Evolutionary conservation across 2,797 vertebrate species (phyloP), one percentile per base, ranked within the genome.

Genomic region (Channallabes apus): DNA sequence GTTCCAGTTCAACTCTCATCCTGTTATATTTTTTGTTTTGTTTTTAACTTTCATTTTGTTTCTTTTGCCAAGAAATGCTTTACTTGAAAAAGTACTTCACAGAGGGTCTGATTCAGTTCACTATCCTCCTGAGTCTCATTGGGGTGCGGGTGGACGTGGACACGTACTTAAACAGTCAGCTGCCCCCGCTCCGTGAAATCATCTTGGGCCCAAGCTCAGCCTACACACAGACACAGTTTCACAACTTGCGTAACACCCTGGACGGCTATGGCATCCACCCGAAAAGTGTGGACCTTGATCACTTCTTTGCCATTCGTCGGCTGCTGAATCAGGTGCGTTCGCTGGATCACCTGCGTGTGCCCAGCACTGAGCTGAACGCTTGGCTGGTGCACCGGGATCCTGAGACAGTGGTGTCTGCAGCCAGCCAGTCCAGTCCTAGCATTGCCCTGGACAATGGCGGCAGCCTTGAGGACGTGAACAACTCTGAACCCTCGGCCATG

Each of bases 71-170:
- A 99, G 98, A 99, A 96, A 99, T 99, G 98, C 98, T 99, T 96
- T 99, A 97, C 96, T 94, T 99, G 98, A 99, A 99, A 98, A 99
- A 99, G 95, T 99, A 99, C 95, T 99, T 99, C 96, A 99, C 98
- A 89, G 98, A 99, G 95, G 98, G 98, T 96, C 98, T 99, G 93
- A 98, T 99, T 95, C 98, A 99, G 94, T 99, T 99, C 96, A 99
- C 98, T 95, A 99, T 99, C 93, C 96, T 99, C 91, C 96, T 99
- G 92, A 99, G 98, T 95, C 94, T 99, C 90, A 95, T 99, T 90
- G 98, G 98, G 90, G 97, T 99, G 88, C 96, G 96, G 80, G 97
- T 99, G 96, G 98, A 99, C 95, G 94, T 99, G 94, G 98, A 99
- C 95, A 96, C 95, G 87, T 99, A 99, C 93, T 96, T 99, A 93